Base-by-base conservation (phyloP, 2,888 invertebrate species). In the Xanthia icteritia region DNA sequence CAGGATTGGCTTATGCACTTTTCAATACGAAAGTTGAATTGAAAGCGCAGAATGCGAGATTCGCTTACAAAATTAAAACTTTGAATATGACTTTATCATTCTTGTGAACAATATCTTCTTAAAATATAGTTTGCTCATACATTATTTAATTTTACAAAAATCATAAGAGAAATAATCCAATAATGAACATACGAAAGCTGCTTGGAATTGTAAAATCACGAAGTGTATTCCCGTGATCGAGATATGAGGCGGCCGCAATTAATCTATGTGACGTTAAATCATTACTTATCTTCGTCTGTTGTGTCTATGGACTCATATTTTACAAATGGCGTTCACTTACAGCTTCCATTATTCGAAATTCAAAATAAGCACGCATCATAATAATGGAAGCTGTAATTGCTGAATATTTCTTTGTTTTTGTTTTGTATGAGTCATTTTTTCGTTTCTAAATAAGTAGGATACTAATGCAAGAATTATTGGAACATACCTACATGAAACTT, bases 261-360 rank as follows among this genome's bases (percentile, higher is more conserved):
- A 84, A 89, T 88, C 89, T 84, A 61, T 75, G 71, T 78, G 88
- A 87, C 84, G 81, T 86, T 87, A 79, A 80, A 89, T 87, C 89
- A 87, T 89, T 89, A 88, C 82, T 89, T 89, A 88, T 89, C 88
- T 87, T 79, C 76, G 73, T 84, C 75, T 80, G 88, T 81, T 87
- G 73, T 58, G 80, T 83, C 82, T 81, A 77, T 76, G 82, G 71
- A 68, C 71, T 87, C 82, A 81, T 89, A 84, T 86, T 87, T 89
- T 77, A 84, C 77, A 69, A 74, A 74, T 81, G 73, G 68, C 76
- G 70, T 66, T 64, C 65, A 63, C 64, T 77, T n/a, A n/a, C n/a
- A n/a, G n/a, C n/a, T n/a, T n/a, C n/a, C n/a, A n/a, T n/a, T n/a
- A n/a, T n/a, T n/a, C n/a, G n/a, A n/a, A n/a, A n/a, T n/a, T n/a